Base-by-base conservation (phyloP, 2,797 vertebrate genomes). In the Siniperca undulata region DNA sequence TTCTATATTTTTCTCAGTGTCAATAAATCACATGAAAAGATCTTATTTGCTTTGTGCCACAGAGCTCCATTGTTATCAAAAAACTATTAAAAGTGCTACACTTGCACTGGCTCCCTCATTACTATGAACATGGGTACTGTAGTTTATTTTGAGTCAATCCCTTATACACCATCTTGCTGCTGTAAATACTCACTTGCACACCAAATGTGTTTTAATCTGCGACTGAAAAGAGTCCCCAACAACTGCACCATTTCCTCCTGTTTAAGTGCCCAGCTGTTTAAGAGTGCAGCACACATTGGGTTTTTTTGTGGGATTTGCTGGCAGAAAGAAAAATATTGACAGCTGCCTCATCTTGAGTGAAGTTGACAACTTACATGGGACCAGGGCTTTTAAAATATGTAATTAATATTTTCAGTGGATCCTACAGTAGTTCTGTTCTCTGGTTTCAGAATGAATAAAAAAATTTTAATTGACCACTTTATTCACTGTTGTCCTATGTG, bases 221-320 rank as follows among this genome's bases (percentile, higher is more conserved):
- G 46, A 20, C n/a, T 30, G 22, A 74, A 80, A 59, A 62, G 34
- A 64, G n/a, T 72, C 30, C 34, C n/a, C 1, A 17, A 6, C 6
- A 50, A 55, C 48, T 58, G 17, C 40, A 46, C 0, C 9, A 22
- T 75, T 61, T 52, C 40, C 17, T 19, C 19, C 5, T 16, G 19
- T 38, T 72, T 5, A 40, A 48, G 12, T 53, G 13, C 9, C 11
- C 36, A 68, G 44, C 19, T 24, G 40, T 34, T 34, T 7, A 16
- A 42, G 61, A 46, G n/a, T 40, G 13, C 5, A 36, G 5, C 48
- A 40, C 36, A 59, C 67, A 58, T 50, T 36, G 30, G 19, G 52
- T 66, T 3, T 70, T 70, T 84, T 74, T 13, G 4, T 62, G 27
- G 42, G 14, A 64, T 77, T 80, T 68, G 5, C 68, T 73, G 44